A percentile compares a stretch with the other conserved stretches of the same genome.
Conservation (phyloP, 2,888 invertebrate species). For the Idaea biselata region DNA sequence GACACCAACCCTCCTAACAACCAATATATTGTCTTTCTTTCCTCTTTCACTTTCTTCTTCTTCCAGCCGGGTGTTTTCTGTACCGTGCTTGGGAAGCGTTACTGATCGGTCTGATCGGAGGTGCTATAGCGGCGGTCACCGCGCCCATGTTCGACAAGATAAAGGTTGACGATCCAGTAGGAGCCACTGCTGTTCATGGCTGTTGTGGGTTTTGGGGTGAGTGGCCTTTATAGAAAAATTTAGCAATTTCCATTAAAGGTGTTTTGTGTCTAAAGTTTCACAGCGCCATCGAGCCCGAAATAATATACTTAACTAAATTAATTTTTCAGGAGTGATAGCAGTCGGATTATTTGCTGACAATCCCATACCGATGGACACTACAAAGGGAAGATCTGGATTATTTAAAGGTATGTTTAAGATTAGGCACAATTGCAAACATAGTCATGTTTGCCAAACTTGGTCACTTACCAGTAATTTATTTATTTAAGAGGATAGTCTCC, state of each 20-base stretch:
- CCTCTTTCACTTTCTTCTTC: too few species aligned
- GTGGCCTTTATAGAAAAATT: constrained; percentile 14
- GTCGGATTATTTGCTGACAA: constrained; percentile 94
- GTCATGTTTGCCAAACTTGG: too few species aligned
- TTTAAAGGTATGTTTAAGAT: constrained; percentile 82
- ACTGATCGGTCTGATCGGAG: constrained; percentile 90
- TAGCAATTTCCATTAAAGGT: too few species aligned
- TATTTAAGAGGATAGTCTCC: too few species aligned
- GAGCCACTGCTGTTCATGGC: constrained; percentile 94
- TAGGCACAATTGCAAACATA: too few species aligned
- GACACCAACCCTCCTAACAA: too few species aligned
- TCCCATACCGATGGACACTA: constrained; percentile 90
- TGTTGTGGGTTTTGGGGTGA: constrained; percentile 87
- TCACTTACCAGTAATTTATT: too few species aligned
- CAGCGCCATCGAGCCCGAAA: too few species aligned
- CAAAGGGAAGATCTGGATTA: constrained; percentile 86
- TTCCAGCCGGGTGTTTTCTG: constrained; percentile 89
- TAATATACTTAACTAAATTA: too few species aligned
- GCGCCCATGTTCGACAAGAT: constrained; percentile 89
- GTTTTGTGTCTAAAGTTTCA: too few species aligned
- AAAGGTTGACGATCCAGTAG: constrained; percentile 94
- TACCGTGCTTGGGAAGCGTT: constrained; percentile 93
- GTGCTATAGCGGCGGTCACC: constrained; percentile 84
- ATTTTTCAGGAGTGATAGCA: constrained; percentile 86
- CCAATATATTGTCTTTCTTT: too few species aligned